These are phyloP conservation scores for Melanotaenia nigrans DNA, from an alignment of 2,797 vertebrate genomes.

Conservation along the genomic window DNA sequence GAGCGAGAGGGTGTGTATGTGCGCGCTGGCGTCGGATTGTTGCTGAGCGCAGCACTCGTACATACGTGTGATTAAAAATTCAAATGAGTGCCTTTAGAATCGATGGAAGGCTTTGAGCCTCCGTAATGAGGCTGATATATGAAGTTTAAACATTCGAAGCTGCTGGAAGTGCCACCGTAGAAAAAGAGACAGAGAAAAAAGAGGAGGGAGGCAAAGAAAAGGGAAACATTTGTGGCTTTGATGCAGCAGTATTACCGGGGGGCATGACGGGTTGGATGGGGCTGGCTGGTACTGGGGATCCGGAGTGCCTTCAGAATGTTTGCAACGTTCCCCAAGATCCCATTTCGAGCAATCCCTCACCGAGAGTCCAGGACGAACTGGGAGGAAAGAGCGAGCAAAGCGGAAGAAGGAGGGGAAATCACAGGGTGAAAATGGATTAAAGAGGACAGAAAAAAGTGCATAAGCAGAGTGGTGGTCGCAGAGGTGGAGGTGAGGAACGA, in stretches of 20 bases:
- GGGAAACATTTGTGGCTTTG: slow-evolving; percentile 87
- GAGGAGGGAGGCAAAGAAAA: slow-evolving; percentile 58
- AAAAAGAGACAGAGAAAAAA: slow-evolving; percentile 72
- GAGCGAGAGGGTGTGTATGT: slow-evolving; percentile 42
- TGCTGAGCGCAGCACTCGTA: slow-evolving; percentile 88
- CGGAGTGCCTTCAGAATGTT: slow-evolving; percentile 62
- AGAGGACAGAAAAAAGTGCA: slow-evolving; percentile 1
- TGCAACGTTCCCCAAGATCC: slow-evolving; percentile 64
- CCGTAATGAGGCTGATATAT: slow-evolving; percentile 92
- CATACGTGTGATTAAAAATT: slow-evolving; percentile 95
- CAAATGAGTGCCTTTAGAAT: slow-evolving; percentile 95
- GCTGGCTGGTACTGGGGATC: slow-evolving; percentile 60
- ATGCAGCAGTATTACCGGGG: slow-evolving; percentile 90
- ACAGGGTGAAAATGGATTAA: slow-evolving; percentile 21
- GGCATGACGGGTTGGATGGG: slow-evolving; percentile 74
- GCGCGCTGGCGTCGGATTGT: slow-evolving; percentile 57
- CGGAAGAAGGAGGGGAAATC: slow-evolving; percentile 33
- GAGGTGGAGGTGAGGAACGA: slow-evolving; percentile 32
- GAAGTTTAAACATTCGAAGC: slow-evolving; percentile 89
- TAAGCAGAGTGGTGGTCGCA: slow-evolving; percentile 15
- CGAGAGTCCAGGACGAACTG: slow-evolving; percentile 81
- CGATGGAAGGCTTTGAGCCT: slow-evolving; percentile 91
- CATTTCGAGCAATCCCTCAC: slow-evolving; percentile 80
- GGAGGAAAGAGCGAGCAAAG: slow-evolving; percentile 45
- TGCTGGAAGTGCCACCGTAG: slow-evolving; percentile 90